A percentile compares a stretch with the other conserved stretches of the same genome.
Conservation (phyloP, 2,113 vertebrate species). For the Pelecanus crispus region DNA sequence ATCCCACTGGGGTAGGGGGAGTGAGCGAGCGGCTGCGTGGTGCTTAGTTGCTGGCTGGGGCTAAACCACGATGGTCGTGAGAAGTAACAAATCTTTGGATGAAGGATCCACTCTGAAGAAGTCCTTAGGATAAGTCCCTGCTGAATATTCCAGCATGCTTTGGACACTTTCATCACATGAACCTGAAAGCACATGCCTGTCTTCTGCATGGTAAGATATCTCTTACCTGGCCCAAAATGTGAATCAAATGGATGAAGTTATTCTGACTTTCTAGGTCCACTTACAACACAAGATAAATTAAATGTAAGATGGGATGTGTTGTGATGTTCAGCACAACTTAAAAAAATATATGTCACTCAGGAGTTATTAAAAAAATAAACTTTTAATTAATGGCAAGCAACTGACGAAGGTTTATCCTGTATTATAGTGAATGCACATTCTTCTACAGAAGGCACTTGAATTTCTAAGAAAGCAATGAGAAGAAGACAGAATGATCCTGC, state of each 20-base stretch:
- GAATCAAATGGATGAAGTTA: not conserved
- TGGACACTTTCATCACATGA: not conserved
- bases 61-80: accelerated
- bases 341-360: not conserved
- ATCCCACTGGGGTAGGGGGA: too few species aligned
- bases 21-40: too few species aligned
- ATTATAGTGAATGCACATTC: not conserved
- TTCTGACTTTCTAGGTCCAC: not conserved
- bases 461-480: not conserved
- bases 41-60: too few species aligned
- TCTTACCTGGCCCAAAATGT: not conserved
- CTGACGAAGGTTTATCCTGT: not conserved
- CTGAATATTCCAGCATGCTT: not conserved
- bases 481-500: not conserved
- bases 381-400: not conserved
- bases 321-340: not conserved
- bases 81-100: not conserved
- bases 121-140: not conserved
- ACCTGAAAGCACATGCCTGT: accelerated
- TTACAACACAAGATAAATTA: not conserved
- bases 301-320: not conserved
- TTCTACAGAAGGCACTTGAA: not conserved
- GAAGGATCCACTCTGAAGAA: not conserved
- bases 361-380: not conserved
- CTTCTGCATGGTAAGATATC: not conserved